Conservation (phyloP, 2,797 vertebrate genomes). For the Centroberyx gerrardi region DNA sequence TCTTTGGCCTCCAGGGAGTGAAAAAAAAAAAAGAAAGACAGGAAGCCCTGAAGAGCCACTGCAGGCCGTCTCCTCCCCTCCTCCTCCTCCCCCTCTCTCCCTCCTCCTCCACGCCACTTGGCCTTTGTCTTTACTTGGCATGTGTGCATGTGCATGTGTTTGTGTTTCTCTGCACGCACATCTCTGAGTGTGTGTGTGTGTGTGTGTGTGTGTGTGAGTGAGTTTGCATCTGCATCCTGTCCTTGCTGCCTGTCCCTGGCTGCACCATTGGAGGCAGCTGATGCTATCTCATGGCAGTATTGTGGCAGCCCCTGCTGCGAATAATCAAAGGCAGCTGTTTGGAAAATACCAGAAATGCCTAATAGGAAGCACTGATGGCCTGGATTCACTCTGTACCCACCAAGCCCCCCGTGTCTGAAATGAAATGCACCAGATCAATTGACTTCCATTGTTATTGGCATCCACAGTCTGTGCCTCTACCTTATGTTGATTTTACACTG, state of each 20-base stretch:
- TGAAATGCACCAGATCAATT: slow-evolving; percentile 65
- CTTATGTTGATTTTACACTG: neutral
- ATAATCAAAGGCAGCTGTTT: slow-evolving; percentile 88
- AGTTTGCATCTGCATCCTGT: slow-evolving; percentile 80
- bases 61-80: slow-evolving; percentile 65
- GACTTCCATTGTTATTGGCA: slow-evolving; percentile 46
- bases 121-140: slow-evolving; percentile 76
- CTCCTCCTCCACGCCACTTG: slow-evolving; percentile 66
- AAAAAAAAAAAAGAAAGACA: slow-evolving; percentile 61
- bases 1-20: slow-evolving; percentile 71
- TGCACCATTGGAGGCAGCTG: slow-evolving; percentile 81
- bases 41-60: slow-evolving; percentile 78
- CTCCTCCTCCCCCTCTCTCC: slow-evolving; percentile 53
- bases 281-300: slow-evolving; percentile 84
- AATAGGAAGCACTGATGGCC: slow-evolving; percentile 78
- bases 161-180: slow-evolving; percentile 31
- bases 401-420: slow-evolving; percentile 57
- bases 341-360: slow-evolving; percentile 85
- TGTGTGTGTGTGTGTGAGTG: neutral
- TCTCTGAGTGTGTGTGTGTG: slow-evolving; percentile 22
- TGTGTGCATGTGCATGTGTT: slow-evolving; percentile 30
- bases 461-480: slow-evolving; percentile 37
- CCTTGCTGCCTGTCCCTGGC: slow-evolving; percentile 75
- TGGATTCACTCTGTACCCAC: slow-evolving; percentile 76
- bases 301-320: slow-evolving; percentile 81